Percentiles rank a stretch among this genome's conserved stretches.
These are phyloP conservation scores for Sinohyriopsis cumingii DNA, from an alignment of 2,888 invertebrate species.

Conservation along the genomic window DNA sequence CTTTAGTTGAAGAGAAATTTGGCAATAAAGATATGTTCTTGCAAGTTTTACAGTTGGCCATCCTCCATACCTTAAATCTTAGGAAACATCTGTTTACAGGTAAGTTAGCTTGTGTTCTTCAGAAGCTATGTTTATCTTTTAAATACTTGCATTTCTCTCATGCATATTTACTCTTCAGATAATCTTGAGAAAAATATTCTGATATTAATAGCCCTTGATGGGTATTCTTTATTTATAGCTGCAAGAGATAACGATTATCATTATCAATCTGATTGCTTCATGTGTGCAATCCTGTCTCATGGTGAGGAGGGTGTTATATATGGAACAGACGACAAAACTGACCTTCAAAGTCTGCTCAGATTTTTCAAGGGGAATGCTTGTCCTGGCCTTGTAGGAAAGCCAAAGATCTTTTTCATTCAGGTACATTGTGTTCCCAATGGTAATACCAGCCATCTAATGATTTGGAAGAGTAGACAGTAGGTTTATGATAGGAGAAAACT, in stretches of 20 bases:
- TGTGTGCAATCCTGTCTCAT: constrained; percentile 89
- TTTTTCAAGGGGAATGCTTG: constrained; percentile 81
- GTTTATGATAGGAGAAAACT: neutral
- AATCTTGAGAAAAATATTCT: neutral
- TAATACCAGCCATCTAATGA: neutral
- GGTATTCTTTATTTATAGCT: constrained; percentile 72
- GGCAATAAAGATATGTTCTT: too few relatives aligned
- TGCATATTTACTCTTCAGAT: neutral
- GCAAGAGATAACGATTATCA: constrained; percentile 86
- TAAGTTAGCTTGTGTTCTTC: too few relatives aligned
- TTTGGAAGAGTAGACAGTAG: neutral
- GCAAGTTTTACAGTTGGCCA: too few relatives aligned
- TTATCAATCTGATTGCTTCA: constrained; percentile 85
- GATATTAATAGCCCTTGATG: too few relatives aligned
- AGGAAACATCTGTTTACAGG: too few relatives aligned
- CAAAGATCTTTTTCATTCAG: constrained; percentile 83
- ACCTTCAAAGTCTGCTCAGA: constrained; percentile 82
- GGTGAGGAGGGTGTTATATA: constrained; percentile 91
- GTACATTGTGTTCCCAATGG: constrained; percentile 64
- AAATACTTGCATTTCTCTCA: too few relatives aligned
- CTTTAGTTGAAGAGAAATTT: neutral
- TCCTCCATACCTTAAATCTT: too few relatives aligned
- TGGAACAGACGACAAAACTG: constrained; percentile 88
- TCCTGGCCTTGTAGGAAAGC: constrained; percentile 89
- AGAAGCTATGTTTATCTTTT: too few relatives aligned